These are phyloP conservation scores for Syrrhaptes paradoxus DNA, from an alignment of 2,113 vertebrate species.

Conservation along the genomic window DNA sequence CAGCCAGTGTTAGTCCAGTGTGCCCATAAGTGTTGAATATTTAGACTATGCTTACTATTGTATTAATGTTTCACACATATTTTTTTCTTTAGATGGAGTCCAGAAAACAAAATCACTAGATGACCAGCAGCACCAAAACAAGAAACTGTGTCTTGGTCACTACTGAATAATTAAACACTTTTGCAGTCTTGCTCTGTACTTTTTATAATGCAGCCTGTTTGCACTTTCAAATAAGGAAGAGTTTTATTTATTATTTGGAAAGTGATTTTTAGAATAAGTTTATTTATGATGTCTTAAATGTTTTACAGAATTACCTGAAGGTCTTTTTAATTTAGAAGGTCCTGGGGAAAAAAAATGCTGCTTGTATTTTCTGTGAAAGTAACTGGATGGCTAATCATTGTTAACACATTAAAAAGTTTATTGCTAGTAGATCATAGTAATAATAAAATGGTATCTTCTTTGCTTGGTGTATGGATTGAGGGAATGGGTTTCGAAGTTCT, in stretches of 20 bases:
- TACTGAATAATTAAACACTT: constrained; percentile 22
- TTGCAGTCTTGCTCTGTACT: constrained; percentile 5
- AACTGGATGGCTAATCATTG: not conserved
- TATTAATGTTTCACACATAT: not conserved
- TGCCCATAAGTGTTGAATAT: not conserved
- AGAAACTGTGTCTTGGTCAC: constrained; percentile 74
- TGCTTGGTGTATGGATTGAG: not conserved
- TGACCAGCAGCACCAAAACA: constrained; percentile 72
- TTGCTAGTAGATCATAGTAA: not conserved
- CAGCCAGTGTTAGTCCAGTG: not conserved
- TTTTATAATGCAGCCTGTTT: constrained; percentile 60
- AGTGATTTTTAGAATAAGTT: constrained; percentile 45
- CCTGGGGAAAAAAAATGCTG: not conserved
- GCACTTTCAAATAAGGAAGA: constrained; percentile 53
- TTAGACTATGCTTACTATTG: not conserved
- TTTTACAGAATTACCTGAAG: constrained; percentile 20
- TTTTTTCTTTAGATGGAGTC: constrained; percentile 65
- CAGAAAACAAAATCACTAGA: constrained; percentile 34
- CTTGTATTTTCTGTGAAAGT: constrained; percentile 41
- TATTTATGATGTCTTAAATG: constrained; percentile 61
- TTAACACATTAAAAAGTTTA: not conserved
- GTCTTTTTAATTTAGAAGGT: constrained; percentile 50
- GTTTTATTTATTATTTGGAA: constrained; percentile 63
- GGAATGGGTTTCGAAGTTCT: not conserved
- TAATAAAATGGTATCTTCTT: not conserved